Percentiles rank a stretch among this genome's conserved stretches.
phyloP scores from a whole-genome alignment of 2,797 vertebrate genomes.

The Crocodylus rhombifer region DNA sequence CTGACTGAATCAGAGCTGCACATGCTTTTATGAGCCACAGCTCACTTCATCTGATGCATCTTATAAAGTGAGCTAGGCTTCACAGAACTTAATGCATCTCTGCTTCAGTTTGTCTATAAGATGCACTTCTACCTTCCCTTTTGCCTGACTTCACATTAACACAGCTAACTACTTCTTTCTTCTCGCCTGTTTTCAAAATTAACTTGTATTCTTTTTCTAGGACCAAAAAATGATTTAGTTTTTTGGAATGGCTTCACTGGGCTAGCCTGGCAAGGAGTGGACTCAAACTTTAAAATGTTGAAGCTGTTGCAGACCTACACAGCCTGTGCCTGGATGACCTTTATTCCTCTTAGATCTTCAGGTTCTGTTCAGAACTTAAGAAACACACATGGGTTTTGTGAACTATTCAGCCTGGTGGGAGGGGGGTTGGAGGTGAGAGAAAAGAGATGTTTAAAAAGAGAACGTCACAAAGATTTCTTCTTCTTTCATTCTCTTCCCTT shows the following conservation, averaged over 20 bases:
- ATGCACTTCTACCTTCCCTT: too few species aligned
- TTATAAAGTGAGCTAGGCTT: too few species aligned
- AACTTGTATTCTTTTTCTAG: neutral
- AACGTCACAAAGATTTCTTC: neutral
- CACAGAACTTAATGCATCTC: too few species aligned
- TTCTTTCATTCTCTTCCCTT: neutral
- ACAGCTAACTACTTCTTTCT: too few species aligned
- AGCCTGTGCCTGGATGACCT: neutral
- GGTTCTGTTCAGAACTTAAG: neutral
- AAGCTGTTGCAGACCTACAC: accelerated
- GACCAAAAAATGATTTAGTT: neutral
- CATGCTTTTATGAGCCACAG: too few species aligned
- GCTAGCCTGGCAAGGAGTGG: neutral
- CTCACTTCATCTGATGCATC: too few species aligned
- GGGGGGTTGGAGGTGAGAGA: neutral
- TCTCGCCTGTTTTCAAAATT: too few species aligned
- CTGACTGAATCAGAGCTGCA: too few species aligned
- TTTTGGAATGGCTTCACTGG: neutral
- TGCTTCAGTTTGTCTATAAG: neutral
- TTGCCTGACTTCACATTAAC: too few species aligned
- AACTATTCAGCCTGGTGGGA: neutral
- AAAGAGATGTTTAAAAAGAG: neutral
- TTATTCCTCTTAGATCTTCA: neutral
- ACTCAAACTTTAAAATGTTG: neutral
- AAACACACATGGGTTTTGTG: neutral